These are phyloP conservation scores for Tiphia femorata DNA, from an alignment of 2,888 invertebrate genomes.

Conservation along the genomic window DNA sequence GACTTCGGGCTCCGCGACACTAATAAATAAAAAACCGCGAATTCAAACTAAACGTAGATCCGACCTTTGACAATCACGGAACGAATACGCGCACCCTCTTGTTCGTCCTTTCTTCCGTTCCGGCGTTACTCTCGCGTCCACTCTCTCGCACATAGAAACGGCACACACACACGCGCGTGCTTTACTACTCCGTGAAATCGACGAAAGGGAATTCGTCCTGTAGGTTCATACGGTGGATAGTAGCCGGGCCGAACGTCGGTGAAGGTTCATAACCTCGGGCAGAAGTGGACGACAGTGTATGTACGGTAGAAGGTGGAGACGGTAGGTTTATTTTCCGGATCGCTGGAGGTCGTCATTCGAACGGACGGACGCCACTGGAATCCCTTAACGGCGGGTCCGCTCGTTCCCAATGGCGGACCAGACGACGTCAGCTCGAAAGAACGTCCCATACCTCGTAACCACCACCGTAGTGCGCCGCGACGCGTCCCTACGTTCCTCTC, in stretches of 20 bases:
- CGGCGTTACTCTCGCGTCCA: too few species aligned
- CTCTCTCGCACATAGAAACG: not conserved
- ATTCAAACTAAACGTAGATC: too few species aligned
- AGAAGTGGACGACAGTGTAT: slow-evolving; percentile 7
- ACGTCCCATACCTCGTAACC: slow-evolving; percentile 29
- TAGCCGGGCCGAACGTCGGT: slow-evolving; percentile 21
- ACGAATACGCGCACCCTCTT: too few species aligned
- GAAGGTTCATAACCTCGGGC: slow-evolving; percentile 42
- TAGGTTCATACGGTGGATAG: too few species aligned
- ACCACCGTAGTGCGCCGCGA: too few species aligned
- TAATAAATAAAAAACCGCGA: too few species aligned
- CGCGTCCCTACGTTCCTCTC: not conserved
- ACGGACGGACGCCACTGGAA: slow-evolving; percentile 55
- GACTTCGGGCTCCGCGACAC: too few species aligned
- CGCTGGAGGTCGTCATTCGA: slow-evolving; percentile 58
- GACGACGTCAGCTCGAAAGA: slow-evolving; percentile 36
- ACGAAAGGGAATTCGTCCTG: too few species aligned
- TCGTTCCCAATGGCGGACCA: slow-evolving; percentile 45
- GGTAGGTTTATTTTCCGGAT: slow-evolving; percentile 57
- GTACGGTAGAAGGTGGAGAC: slow-evolving; percentile 17
- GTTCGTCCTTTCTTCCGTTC: too few species aligned
- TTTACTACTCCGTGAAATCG: too few species aligned
- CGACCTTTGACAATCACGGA: too few species aligned
- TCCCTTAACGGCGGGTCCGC: slow-evolving; percentile 51
- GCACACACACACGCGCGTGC: not conserved